These are phyloP conservation scores for Cynaeus angustus DNA, from an alignment of 2,888 invertebrate species.

Conservation along the genomic window DNA sequence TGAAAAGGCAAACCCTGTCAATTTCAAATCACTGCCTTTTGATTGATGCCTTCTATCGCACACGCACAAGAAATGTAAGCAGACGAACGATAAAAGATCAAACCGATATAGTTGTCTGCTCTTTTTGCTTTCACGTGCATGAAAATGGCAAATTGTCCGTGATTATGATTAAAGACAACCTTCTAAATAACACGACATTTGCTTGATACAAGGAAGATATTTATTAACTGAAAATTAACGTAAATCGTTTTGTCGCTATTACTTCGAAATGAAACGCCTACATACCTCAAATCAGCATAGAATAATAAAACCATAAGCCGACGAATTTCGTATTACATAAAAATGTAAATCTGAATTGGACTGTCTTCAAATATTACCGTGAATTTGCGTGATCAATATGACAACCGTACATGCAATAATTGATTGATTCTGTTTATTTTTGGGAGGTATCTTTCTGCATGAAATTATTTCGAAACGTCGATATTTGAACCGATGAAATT, in stretches of 20 bases:
- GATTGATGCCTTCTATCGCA: too few species aligned
- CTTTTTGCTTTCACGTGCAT: neutral
- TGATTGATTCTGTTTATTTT: conserved; percentile 16
- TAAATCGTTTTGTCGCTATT: conserved; percentile 1
- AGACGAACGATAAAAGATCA: too few species aligned
- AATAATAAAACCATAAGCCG: too few species aligned
- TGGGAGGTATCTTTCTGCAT: neutral
- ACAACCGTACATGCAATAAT: conserved; percentile 7
- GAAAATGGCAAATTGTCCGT: neutral
- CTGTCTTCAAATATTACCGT: neutral
- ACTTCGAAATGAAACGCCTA: neutral
- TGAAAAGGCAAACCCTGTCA: too few species aligned
- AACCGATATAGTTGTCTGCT: neutral
- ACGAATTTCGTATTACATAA: neutral
- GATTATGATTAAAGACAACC: neutral
- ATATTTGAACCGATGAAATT: neutral
- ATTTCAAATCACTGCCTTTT: too few species aligned
- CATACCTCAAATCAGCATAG: too few species aligned
- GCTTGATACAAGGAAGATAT: neutral
- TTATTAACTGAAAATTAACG: neutral
- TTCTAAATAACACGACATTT: neutral
- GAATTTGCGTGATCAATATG: conserved; percentile 11
- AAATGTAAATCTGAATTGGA: neutral
- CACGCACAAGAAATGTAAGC: too few species aligned
- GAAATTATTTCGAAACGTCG: neutral